Conservation (phyloP, 2,888 invertebrate species). For the Lasioglossum pauxillum region DNA sequence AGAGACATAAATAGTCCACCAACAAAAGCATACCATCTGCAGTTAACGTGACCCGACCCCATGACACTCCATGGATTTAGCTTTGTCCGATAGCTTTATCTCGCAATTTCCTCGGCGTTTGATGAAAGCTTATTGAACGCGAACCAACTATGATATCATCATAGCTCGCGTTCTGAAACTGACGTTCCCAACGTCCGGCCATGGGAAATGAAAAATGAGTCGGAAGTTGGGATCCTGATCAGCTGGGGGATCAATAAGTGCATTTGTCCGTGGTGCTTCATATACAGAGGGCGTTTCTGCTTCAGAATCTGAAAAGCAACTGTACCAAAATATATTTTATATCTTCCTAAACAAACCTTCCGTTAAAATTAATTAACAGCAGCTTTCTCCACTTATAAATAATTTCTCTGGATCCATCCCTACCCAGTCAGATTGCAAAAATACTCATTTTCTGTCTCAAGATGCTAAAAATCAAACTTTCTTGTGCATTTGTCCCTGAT, state of each 20-base stretch:
- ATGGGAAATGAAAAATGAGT: slow-evolving; percentile 21
- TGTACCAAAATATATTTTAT: neutral
- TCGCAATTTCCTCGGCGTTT: slow-evolving; percentile 12
- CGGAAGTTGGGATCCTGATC: slow-evolving; percentile 6
- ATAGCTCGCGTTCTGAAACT: neutral
- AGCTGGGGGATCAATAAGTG: neutral
- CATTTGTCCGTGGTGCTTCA: neutral
- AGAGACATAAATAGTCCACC: neutral
- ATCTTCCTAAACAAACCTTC: neutral
- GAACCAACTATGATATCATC: neutral
- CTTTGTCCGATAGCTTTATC: slow-evolving; percentile 21
- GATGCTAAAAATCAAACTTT: too few species aligned
- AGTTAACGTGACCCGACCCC: neutral
- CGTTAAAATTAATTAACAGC: neutral
- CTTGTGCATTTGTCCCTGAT: neutral
- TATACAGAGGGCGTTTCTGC: neutral
- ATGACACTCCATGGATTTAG: neutral
- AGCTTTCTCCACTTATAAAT: neutral
- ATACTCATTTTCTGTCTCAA: too few species aligned
- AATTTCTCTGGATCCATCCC: neutral
- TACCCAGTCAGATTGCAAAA: too few species aligned
- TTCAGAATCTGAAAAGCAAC: neutral
- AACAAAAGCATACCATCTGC: slow-evolving; percentile 1
- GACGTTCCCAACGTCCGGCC: slow-evolving; percentile 1
- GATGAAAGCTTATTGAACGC: slow-evolving; percentile 20